Evolutionary conservation across 2,888 invertebrate genomes (phyloP).

Genomic region (Tetragonula carbonaria): DNA sequence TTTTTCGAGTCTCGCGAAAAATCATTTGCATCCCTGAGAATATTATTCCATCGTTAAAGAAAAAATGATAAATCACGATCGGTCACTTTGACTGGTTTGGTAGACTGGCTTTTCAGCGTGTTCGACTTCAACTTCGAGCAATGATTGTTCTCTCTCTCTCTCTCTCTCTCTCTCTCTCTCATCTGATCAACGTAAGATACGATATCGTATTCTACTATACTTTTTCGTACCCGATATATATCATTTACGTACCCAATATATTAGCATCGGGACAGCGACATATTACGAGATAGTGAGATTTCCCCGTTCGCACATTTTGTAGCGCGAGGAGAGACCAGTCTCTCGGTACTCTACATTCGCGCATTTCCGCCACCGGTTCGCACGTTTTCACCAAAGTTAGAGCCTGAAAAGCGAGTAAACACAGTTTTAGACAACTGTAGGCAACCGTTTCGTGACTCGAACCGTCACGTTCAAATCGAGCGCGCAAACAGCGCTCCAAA

Average conservation of each 20-base stretch:
- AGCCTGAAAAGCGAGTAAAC: constrained; percentile 85
- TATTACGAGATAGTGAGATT: constrained; percentile 96
- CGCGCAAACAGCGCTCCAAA: too few species aligned
- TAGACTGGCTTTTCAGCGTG: too few species aligned
- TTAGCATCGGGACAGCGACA: constrained; percentile 95
- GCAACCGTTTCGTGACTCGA: not conserved
- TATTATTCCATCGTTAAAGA: too few species aligned
- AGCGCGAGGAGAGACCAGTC: constrained; percentile 96
- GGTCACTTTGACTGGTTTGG: too few species aligned
- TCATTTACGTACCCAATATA: constrained; percentile 89
- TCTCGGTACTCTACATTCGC: constrained; percentile 93
- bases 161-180: too few species aligned
- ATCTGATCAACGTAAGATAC: not conserved
- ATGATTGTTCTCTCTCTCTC: not conserved
- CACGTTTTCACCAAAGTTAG: constrained; percentile 96
- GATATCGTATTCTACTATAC: not conserved
- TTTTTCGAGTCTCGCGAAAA: too few species aligned
- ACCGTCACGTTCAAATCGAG: too few species aligned
- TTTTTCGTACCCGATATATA: not conserved
- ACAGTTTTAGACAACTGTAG: constrained; percentile 3
- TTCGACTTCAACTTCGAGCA: not conserved
- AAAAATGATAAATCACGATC: too few species aligned
- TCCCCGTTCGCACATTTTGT: constrained; percentile 96
- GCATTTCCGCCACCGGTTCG: constrained; percentile 95
- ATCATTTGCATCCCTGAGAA: too few species aligned